Evolutionary conservation across 2,113 vertebrate genomes (phyloP), one percentile per base, ranked within the genome.

Genomic region (Anoura caudifer): DNA sequence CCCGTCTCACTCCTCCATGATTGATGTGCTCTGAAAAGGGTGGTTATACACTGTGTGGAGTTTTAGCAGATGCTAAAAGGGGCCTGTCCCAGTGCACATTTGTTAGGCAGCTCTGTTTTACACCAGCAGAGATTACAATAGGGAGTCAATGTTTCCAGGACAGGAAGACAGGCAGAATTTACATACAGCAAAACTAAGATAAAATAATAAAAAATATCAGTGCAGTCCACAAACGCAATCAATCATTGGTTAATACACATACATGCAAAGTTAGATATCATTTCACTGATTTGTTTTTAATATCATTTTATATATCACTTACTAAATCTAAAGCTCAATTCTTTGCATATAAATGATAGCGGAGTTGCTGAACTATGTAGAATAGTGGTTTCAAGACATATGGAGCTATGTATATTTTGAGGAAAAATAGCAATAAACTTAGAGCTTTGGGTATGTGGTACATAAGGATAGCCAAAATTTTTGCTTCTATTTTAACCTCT

Each of bases 1-100:
- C 98, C 87, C 96, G 88, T 98, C 96, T 97, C 97, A 97, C 95
- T 98, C 97, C 98, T 97, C 96, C 81, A 87, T 97, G 98, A 98
- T 97, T 98, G 98, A 98, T 98, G 97, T 96, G 95, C 98, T 98
- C 98, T 97, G 96, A 96, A 97, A 98, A 85, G 96, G 97, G 95
- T 96, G 90, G 97, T 96, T 98, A 97, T 90, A 97, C 90, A 97
- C 96, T 97, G 81, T 67, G 67, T 89, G 97, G 97, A 98, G 96
- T 96, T 97, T 97, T 98, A 97, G 97, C 97, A 98, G 97, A 98
- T 97, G 98, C 88, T 98, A 95, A 98, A 98, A 98, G 93, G 97
- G 98, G 97, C 97, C 89, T 36, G 11, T 94, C 96, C 90, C 80
- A 96, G 72, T 98, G 87, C 98, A 97, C 92, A 97, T 97, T 98